Conservation (phyloP, 2,797 vertebrate species). For the Enoplosus armatus region DNA sequence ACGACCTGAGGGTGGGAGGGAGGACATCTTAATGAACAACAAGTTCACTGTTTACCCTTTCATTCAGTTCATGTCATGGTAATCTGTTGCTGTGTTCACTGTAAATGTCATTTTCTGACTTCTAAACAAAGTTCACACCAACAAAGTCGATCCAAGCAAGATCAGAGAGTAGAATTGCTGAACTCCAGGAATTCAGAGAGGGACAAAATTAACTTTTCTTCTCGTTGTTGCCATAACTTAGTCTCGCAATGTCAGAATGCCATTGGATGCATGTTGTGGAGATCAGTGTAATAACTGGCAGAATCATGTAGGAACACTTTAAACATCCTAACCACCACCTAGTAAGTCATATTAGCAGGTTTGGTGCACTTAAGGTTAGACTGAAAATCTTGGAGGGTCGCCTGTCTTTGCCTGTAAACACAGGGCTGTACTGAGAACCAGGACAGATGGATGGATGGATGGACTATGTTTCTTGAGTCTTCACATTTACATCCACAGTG, state of each 20-base stretch:
- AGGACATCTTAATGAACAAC: not conserved
- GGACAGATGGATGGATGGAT: not conserved
- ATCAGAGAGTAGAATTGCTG: not conserved
- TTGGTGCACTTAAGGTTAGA: no score
- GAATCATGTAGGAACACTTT: not conserved
- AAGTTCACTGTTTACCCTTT: not conserved
- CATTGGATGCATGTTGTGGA: not conserved
- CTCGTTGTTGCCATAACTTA: no score
- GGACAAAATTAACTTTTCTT: no score
- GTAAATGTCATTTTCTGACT: no score
- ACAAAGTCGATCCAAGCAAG: no score
- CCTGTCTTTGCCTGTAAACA: not conserved
- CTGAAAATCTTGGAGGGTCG: no score
- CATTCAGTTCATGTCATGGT: not conserved
- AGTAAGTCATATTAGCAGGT: not conserved
- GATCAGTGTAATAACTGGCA: not conserved
- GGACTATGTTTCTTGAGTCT: not conserved
- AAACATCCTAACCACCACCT: not conserved
- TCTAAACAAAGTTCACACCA: not conserved
- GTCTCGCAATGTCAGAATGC: no score
- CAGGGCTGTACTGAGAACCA: not conserved
- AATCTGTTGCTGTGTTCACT: not conserved
- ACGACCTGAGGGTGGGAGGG: conserved; percentile 82
- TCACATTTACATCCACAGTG: not conserved
- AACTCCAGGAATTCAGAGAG: not conserved